Evolutionary conservation across 2,797 vertebrate species (phyloP).

Genomic region (Octomys mimax): DNA sequence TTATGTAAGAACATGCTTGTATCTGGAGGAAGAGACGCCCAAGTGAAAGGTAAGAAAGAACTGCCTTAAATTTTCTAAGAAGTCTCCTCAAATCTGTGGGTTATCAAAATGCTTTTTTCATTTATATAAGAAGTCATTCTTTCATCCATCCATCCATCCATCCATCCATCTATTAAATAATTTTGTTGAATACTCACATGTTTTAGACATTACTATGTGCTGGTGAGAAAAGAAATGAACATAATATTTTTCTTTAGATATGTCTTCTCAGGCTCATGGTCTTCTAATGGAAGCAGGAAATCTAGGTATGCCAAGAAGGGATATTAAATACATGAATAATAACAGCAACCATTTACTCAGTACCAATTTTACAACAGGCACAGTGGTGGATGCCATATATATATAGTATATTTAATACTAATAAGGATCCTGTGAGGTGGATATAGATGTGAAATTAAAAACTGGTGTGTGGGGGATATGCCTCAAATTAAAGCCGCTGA

Average conservation of each 20-base stretch:
- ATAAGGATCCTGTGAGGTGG: neutral
- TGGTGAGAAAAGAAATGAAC: neutral
- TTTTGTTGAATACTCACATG: neutral
- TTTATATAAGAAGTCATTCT: neutral
- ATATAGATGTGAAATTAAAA: neutral
- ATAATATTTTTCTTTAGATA: neutral
- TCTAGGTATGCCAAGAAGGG: neutral
- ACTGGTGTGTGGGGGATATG: neutral
- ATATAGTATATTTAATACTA: neutral
- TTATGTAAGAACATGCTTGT: conserved; percentile 89
- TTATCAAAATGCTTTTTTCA: conserved; percentile 18
- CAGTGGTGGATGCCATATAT: neutral
- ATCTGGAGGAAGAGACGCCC: conserved; percentile 93
- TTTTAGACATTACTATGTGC: neutral
- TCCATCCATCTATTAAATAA: neutral
- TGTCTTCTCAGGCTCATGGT: neutral
- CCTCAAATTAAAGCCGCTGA: neutral
- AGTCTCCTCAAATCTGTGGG: neutral
- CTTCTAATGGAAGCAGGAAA: neutral
- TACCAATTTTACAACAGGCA: neutral
- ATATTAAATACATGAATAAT: neutral
- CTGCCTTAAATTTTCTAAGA: neutral
- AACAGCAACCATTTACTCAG: neutral
- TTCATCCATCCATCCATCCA: neutral
- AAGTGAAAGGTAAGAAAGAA: conserved; percentile 92